Percentiles rank a stretch among this genome's conserved stretches.
phyloP scores from a whole-genome alignment of 2,888 invertebrate species.

The Hypena proboscidalis region DNA sequence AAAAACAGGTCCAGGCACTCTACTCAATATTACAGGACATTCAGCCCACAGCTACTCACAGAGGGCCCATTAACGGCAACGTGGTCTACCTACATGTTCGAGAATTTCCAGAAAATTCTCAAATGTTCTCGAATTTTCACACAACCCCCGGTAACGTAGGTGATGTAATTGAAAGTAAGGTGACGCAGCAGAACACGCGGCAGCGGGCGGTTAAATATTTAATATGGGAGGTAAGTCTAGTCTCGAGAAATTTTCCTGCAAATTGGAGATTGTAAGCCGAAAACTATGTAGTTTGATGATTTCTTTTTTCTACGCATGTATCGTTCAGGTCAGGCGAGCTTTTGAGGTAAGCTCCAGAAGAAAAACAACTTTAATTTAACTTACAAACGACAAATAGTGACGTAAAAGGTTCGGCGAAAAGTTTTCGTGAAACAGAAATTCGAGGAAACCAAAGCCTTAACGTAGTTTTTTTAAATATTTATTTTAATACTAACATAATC shows the following conservation, averaged over 20 bases:
- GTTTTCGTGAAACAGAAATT: too few species aligned
- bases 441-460: too few species aligned
- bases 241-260: slow-evolving; percentile 1
- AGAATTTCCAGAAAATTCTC: slow-evolving; percentile 37
- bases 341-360: too few species aligned
- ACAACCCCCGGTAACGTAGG: slow-evolving; percentile 33
- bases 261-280: slow-evolving; percentile 1
- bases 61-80: slow-evolving; percentile 37
- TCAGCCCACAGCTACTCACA: slow-evolving; percentile 30
- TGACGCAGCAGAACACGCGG: slow-evolving; percentile 11
- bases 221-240: background rate
- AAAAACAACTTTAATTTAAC: too few species aligned
- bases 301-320: too few species aligned
- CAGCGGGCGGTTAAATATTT: slow-evolving; percentile 9
- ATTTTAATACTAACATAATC: too few species aligned
- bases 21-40: slow-evolving; percentile 16
- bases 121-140: slow-evolving; percentile 43
- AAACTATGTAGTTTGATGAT: too few species aligned
- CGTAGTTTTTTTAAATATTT: too few species aligned
- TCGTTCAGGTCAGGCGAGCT: too few species aligned
- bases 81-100: slow-evolving; percentile 18
- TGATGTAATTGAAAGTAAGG: slow-evolving; percentile 43
- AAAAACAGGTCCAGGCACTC: background rate
- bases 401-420: too few species aligned
- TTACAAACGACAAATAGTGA: too few species aligned